These are phyloP conservation scores for Melitaea cinxia DNA, from an alignment of 1,140 invertebrate species.

Conservation along the genomic window DNA sequence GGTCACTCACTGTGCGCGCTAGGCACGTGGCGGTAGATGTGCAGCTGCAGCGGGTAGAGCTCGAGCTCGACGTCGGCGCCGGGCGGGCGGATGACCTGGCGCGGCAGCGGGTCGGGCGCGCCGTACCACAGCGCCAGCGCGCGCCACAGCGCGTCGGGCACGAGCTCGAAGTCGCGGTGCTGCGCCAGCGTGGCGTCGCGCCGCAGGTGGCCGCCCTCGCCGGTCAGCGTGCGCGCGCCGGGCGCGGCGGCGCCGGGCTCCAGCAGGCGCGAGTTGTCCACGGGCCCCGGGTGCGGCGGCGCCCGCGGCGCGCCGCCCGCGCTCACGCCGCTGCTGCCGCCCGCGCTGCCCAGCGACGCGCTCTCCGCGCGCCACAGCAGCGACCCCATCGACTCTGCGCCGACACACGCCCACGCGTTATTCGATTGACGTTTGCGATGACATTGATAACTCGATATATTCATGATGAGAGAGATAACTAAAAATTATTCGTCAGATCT, in stretches of 20 bases:
- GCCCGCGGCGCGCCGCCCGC: slow-evolving; percentile 69
- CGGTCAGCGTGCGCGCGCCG: slow-evolving; percentile 86
- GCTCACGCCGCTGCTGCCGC: slow-evolving; percentile 83
- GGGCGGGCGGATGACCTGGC: slow-evolving; percentile 87
- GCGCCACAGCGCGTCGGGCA: slow-evolving; percentile 93
- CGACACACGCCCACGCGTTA: too few species aligned
- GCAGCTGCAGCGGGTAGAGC: slow-evolving; percentile 90
- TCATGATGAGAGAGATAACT: too few species aligned
- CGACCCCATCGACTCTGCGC: slow-evolving; percentile 83
- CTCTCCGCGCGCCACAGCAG: slow-evolving; percentile 82
- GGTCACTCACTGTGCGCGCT: slow-evolving; percentile 64
- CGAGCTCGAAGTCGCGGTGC: slow-evolving; percentile 90
- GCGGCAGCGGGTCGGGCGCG: slow-evolving; percentile 88
- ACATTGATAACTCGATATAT: too few species aligned
- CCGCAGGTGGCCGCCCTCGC: slow-evolving; percentile 91
- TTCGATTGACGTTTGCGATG: too few species aligned
- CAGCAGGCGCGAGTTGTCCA: slow-evolving; percentile 89
- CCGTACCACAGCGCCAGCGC: slow-evolving; percentile 93
- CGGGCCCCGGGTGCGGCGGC: slow-evolving; percentile 85
- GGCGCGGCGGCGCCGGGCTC: slow-evolving; percentile 46
- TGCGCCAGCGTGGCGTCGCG: slow-evolving; percentile 86
- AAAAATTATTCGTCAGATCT: too few species aligned
- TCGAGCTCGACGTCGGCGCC: slow-evolving; percentile 89
- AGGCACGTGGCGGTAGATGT: slow-evolving; percentile 86
- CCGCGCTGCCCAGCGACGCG: slow-evolving; percentile 77